Percentiles rank a stretch among this genome's conserved stretches.
These are phyloP conservation scores for Gallinago media DNA, from an alignment of 2,113 vertebrate genomes.

Conservation along the genomic window DNA sequence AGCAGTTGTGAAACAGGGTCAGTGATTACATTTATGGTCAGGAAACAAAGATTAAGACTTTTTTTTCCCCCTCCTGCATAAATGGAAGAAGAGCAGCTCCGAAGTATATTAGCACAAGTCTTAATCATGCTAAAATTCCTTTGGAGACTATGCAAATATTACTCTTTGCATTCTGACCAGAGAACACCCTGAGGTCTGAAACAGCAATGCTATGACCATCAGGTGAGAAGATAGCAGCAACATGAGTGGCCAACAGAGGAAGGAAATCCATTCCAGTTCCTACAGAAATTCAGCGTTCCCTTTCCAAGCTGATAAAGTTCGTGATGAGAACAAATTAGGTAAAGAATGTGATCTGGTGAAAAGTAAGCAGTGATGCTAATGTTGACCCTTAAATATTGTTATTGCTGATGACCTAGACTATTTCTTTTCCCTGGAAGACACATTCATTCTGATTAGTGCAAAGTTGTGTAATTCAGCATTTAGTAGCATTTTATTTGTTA, in stretches of 20 bases:
- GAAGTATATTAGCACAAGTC: neutral
- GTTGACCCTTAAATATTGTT: neutral
- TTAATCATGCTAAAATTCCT: neutral
- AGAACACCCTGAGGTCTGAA: neutral
- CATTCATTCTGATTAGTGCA: neutral
- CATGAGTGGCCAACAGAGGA: neutral
- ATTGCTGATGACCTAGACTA: neutral
- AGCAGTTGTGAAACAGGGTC: neutral
- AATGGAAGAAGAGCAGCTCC: neutral
- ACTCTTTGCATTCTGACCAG: neutral
- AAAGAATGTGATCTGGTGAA: neutral
- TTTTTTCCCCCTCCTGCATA: neutral
- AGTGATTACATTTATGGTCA: neutral
- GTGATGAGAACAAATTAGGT: neutral
- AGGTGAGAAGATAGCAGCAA: rapidly evolving
- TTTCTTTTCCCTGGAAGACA: neutral
- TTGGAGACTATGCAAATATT: neutral
- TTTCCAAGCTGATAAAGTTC: neutral
- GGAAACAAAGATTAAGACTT: neutral
- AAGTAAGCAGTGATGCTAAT: neutral
- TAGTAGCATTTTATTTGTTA: neutral
- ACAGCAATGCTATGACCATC: neutral
- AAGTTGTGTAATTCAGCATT: neutral
- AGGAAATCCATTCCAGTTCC: neutral
- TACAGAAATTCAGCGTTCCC: neutral